Evolutionary conservation across 2,797 vertebrate genomes (phyloP).

Genomic region (Ceryle rudis): DNA sequence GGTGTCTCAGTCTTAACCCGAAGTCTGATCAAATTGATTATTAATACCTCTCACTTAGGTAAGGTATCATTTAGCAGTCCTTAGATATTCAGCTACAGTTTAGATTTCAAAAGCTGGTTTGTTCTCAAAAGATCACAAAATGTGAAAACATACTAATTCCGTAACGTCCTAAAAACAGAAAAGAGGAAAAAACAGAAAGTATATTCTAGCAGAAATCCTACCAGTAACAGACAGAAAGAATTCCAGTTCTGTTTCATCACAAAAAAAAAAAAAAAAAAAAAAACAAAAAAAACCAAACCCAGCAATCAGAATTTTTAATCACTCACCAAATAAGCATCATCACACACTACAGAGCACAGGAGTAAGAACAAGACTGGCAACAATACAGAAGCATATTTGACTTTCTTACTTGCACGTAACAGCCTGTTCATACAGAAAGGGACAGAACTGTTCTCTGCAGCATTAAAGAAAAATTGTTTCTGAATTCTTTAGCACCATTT

Average conservation of each 20-base stretch:
- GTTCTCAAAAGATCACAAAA: neutral
- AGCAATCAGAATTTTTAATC: neutral
- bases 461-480: neutral
- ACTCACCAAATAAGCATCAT: neutral
- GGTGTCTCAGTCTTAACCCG: neutral
- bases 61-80: neutral
- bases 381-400: neutral
- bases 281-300: neutral
- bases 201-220: neutral
- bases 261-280: neutral
- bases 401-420: neutral
- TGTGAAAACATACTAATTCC: neutral
- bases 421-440: neutral
- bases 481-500: conserved; percentile 58
- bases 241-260: neutral
- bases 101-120: neutral
- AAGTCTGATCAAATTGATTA: neutral
- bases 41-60: neutral
- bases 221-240: neutral
- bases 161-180: neutral
- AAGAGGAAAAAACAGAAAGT: neutral
- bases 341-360: neutral
- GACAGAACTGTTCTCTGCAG: neutral
- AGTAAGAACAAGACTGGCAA: neutral
- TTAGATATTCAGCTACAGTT: neutral